Conservation (phyloP, 2,888 invertebrate species). For the Tanypteryx hageni region DNA sequence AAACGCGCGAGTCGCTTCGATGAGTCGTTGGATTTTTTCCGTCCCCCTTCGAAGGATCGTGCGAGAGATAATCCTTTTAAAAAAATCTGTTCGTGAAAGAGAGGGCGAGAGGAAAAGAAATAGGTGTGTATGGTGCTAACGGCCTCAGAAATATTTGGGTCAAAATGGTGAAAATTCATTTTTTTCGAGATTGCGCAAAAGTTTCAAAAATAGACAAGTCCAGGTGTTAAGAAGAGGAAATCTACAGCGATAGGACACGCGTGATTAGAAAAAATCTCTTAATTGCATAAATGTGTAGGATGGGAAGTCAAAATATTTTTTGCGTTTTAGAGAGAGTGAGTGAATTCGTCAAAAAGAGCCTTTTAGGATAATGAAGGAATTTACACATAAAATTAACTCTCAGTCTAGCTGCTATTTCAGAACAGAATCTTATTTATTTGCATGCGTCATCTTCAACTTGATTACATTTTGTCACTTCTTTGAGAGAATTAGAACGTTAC, state of each 20-base stretch:
- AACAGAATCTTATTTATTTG: too few species aligned
- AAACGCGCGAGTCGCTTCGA: not conserved
- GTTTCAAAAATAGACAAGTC: not conserved
- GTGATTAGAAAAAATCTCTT: too few species aligned
- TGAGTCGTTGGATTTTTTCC: constrained; percentile 24
- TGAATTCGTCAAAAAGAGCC: too few species aligned
- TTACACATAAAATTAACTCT: too few species aligned
- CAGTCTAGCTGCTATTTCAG: too few species aligned
- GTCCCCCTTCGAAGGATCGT: not conserved
- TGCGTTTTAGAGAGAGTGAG: too few species aligned
- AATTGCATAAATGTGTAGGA: too few species aligned
- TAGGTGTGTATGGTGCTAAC: not conserved
- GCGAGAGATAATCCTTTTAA: constrained; percentile 2
- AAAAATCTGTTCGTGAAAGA: not conserved
- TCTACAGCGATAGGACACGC: not conserved
- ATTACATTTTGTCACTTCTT: too few species aligned
- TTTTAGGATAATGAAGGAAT: too few species aligned
- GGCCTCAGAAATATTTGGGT: constrained; percentile 9
- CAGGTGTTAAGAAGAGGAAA: not conserved
- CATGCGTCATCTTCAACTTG: too few species aligned
- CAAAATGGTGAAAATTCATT: not conserved
- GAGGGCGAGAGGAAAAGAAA: not conserved
- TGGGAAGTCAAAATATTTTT: too few species aligned
- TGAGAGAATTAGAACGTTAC: too few species aligned
- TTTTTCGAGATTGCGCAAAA: not conserved